These are phyloP conservation scores for Pimpla rufipes DNA, from an alignment of 2,888 invertebrate species.

Conservation along the genomic window DNA sequence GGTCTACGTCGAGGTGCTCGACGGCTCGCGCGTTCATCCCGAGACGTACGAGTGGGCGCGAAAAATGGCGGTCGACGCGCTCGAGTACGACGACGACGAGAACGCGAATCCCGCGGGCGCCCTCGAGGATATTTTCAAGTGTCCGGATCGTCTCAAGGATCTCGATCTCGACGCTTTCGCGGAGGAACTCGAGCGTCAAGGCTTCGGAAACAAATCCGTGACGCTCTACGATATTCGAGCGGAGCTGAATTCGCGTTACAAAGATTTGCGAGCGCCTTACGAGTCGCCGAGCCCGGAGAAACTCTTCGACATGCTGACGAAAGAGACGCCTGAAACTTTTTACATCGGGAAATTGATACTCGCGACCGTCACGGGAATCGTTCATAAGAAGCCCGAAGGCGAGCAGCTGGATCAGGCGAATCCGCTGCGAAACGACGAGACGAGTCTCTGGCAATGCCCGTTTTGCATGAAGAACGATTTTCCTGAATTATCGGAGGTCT, in stretches of 20 bases:
- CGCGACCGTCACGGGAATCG: conserved; percentile 92
- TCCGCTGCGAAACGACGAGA: conserved; percentile 96
- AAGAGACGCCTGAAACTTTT: conserved; percentile 97
- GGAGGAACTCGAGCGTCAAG: conserved; percentile 96
- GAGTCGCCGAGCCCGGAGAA: conserved; percentile 93
- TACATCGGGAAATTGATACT: conserved; percentile 94
- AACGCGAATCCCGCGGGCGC: conserved; percentile 97
- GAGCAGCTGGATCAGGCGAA: conserved; percentile 97
- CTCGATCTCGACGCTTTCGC: conserved; percentile 99
- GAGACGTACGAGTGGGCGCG: conserved; percentile 99
- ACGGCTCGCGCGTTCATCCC: conserved; percentile 98
- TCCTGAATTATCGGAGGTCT: conserved; percentile 96
- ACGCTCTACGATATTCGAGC: conserved; percentile 98
- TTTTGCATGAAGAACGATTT: conserved; percentile 98
- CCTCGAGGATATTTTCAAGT: conserved; percentile 97
- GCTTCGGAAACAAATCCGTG: conserved; percentile 93
- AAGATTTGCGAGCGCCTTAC: conserved; percentile 93
- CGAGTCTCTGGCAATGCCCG: conserved; percentile 97
- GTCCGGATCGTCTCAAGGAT: conserved; percentile 96
- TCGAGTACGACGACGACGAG: conserved; percentile 98
- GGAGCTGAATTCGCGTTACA: conserved; percentile 96
- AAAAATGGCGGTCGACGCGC: conserved; percentile 99
- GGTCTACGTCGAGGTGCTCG: conserved; percentile 96
- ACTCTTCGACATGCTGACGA: conserved; percentile 96
- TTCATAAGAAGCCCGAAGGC: conserved; percentile 93